These are phyloP conservation scores for Genyomyrus donnyi DNA, from an alignment of 2,113 vertebrate species.

Conservation along the genomic window DNA sequence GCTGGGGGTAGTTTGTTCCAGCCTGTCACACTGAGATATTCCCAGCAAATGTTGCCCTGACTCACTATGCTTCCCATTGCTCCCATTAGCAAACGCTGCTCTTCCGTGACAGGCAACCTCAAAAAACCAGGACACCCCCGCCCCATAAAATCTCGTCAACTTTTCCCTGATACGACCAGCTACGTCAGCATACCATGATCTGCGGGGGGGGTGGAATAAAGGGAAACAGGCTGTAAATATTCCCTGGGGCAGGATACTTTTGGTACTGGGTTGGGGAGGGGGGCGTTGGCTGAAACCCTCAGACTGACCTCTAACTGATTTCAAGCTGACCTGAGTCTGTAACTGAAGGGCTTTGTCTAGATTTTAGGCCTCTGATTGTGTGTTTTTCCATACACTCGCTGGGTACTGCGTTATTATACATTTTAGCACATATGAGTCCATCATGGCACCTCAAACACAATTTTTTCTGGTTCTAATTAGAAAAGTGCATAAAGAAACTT, in stretches of 20 bases:
- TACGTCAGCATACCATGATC: neutral
- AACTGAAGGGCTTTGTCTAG: neutral
- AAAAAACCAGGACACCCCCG: conserved; percentile 17
- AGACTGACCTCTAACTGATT: neutral
- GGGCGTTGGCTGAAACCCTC: neutral
- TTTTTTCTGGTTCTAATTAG: neutral
- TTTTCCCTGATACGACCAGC: conserved; percentile 6
- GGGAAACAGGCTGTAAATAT: neutral
- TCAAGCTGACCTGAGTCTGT: neutral
- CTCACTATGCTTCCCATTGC: conserved; percentile 27
- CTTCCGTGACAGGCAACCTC: conserved; percentile 24
- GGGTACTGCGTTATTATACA: neutral
- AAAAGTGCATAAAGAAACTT: neutral
- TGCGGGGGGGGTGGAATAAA: neutral
- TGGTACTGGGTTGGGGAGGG: neutral
- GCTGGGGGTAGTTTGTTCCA: neutral
- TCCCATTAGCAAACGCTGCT: neutral
- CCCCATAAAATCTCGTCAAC: conserved; percentile 27
- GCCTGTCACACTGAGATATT: conserved; percentile 29
- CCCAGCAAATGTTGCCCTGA: conserved; percentile 25
- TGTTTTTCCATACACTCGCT: neutral
- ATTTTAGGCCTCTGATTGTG: neutral
- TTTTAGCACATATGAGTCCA: neutral
- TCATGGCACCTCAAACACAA: neutral
- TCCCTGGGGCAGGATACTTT: too few species aligned